These are phyloP conservation scores for Sebastes flavidus DNA, from an alignment of 2,797 vertebrate species.

Conservation along the genomic window DNA sequence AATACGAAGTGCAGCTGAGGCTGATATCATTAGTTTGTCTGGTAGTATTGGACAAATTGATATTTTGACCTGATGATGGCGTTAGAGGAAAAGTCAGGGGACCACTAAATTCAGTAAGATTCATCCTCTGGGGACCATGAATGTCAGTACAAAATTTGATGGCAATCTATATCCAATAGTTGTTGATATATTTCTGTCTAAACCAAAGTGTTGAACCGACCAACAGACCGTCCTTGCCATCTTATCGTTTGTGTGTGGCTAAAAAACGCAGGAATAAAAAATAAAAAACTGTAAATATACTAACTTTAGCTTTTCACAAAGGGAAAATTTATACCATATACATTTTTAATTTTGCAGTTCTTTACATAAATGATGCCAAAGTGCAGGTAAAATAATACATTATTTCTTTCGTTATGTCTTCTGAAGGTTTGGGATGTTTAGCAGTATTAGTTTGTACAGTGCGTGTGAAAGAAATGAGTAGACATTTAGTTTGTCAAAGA, in stretches of 20 bases:
- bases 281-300: neutral
- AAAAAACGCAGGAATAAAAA: neutral
- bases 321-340: neutral
- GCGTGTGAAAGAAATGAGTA: neutral
- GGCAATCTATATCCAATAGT: too few species aligned
- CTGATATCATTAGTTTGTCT: too few species aligned
- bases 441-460: neutral
- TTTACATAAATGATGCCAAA: neutral
- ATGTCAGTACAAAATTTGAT: too few species aligned
- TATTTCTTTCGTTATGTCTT: accelerated
- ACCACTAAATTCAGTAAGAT: accelerated
- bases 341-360: neutral
- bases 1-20: neutral
- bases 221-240: too few species aligned
- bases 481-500: neutral
- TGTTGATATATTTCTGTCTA: too few species aligned
- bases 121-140: too few species aligned
- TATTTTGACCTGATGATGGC: accelerated
- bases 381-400: neutral
- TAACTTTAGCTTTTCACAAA: neutral
- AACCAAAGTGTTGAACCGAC: too few species aligned
- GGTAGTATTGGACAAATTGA: too few species aligned
- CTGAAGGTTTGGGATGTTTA: neutral
- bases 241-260: neutral
- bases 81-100: too few species aligned